phyloP scores from a whole-genome alignment of 2,113 vertebrate species.

The Burhinus bistriatus region DNA sequence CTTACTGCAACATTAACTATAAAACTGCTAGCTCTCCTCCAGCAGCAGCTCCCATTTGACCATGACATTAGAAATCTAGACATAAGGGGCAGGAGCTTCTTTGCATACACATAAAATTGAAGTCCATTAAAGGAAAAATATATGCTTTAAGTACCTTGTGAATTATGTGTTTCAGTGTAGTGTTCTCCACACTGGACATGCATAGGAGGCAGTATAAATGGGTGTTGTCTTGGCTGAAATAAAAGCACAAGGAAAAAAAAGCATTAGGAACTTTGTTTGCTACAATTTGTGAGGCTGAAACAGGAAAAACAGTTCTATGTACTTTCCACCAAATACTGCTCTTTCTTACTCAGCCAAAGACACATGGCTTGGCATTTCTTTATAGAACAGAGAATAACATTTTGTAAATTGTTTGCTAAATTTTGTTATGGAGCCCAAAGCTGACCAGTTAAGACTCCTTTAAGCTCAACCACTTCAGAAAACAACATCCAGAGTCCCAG shows the following conservation, averaged over 20 bases:
- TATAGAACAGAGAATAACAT: background rate
- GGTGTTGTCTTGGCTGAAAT: constrained; percentile 89
- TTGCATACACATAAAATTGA: background rate
- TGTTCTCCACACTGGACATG: constrained; percentile 90
- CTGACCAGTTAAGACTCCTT: background rate
- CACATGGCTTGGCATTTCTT: background rate
- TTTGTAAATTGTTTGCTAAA: background rate
- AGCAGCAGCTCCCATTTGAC: background rate
- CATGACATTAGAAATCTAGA: background rate
- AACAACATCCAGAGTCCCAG: background rate
- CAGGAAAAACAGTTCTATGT: background rate
- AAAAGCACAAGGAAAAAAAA: constrained; percentile 28
- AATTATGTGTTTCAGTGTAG: constrained; percentile 92
- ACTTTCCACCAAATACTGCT: background rate
- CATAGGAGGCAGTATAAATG: constrained; percentile 89
- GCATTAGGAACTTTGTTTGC: background rate
- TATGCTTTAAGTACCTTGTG: constrained; percentile 79
- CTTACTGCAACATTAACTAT: constrained; percentile 32
- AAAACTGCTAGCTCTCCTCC: background rate
- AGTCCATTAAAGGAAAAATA: background rate
- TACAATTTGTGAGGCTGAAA: background rate
- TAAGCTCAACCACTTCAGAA: background rate
- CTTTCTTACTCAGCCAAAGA: background rate
- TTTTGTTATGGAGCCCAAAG: background rate
- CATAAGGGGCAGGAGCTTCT: background rate